Percentiles rank a stretch among this genome's conserved stretches.
Evolutionary conservation across 2,113 vertebrate genomes (phyloP).

Genomic region (Spilogale gracilis): DNA sequence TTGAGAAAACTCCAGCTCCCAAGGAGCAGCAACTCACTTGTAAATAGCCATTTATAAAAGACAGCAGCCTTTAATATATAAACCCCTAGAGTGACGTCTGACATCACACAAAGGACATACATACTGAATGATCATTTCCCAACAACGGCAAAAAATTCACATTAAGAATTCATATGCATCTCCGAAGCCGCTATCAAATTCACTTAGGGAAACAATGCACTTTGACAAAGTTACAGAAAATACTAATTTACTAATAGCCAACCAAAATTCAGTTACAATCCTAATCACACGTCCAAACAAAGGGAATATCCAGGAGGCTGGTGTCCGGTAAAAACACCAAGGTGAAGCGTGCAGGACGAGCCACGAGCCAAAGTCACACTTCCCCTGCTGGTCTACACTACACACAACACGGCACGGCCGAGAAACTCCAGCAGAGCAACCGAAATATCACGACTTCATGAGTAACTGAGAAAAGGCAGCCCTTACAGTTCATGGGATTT

Average conservation of each 20-base stretch:
- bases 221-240: constrained; percentile 67
- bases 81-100: constrained; percentile 41
- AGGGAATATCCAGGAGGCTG: not conserved
- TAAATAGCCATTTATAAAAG: constrained; percentile 69
- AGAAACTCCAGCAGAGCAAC: too few relatives aligned
- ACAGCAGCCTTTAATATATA: constrained; percentile 49
- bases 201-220: not conserved
- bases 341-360: not conserved
- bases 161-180: constrained; percentile 57
- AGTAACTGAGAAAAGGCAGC: rapidly evolving
- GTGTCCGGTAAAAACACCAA: not conserved
- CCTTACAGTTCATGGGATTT: rapidly evolving
- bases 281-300: constrained; percentile 36
- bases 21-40: constrained; percentile 61
- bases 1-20: constrained; percentile 30
- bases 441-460: rapidly evolving
- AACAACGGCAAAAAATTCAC: constrained; percentile 62
- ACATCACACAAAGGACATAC: constrained; percentile 58
- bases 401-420: rapidly evolving
- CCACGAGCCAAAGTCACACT: not conserved
- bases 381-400: not conserved
- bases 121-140: not conserved
- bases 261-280: constrained; percentile 42
- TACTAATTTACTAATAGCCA: constrained; percentile 63
- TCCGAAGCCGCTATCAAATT: constrained; percentile 40